Conservation (phyloP, 2,797 vertebrate genomes). For the Thaleichthys pacificus region DNA sequence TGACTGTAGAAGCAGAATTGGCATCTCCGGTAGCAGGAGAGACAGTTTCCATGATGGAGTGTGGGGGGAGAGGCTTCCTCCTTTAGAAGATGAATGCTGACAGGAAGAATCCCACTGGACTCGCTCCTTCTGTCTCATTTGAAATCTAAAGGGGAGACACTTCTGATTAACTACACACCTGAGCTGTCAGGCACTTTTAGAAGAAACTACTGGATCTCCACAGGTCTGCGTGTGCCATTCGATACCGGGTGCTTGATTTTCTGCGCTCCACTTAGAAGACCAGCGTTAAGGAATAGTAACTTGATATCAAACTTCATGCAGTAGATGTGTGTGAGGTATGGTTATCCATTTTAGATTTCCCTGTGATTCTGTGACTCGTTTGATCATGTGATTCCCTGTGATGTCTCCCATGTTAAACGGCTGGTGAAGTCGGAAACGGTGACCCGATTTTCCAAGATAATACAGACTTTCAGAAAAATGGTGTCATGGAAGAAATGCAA, state of each 20-base stretch:
- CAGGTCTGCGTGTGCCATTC: background rate
- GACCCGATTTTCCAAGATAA: background rate
- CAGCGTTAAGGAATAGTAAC: too few relatives aligned
- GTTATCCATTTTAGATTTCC: background rate
- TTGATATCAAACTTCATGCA: background rate
- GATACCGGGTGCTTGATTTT: too few relatives aligned
- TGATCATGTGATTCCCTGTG: background rate
- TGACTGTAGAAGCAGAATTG: conserved; percentile 40
- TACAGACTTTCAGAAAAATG: background rate
- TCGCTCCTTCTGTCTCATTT: conserved; percentile 54
- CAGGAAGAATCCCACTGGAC: conserved; percentile 50
- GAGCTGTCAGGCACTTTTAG: conserved; percentile 37
- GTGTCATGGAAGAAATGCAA: background rate
- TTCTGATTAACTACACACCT: conserved; percentile 57
- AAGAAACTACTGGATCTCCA: conserved; percentile 19
- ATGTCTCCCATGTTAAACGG: background rate
- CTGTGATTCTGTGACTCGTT: background rate
- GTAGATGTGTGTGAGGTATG: background rate
- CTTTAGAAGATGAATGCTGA: conserved; percentile 65
- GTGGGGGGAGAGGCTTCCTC: conserved; percentile 49
- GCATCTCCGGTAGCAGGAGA: conserved; percentile 44
- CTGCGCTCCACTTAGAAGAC: too few relatives aligned
- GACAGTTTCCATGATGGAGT: conserved; percentile 57
- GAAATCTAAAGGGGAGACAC: conserved; percentile 51
- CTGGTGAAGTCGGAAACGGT: background rate